These are phyloP conservation scores for Thelaira solivaga DNA, from an alignment of 2,888 invertebrate genomes.

Conservation along the genomic window DNA sequence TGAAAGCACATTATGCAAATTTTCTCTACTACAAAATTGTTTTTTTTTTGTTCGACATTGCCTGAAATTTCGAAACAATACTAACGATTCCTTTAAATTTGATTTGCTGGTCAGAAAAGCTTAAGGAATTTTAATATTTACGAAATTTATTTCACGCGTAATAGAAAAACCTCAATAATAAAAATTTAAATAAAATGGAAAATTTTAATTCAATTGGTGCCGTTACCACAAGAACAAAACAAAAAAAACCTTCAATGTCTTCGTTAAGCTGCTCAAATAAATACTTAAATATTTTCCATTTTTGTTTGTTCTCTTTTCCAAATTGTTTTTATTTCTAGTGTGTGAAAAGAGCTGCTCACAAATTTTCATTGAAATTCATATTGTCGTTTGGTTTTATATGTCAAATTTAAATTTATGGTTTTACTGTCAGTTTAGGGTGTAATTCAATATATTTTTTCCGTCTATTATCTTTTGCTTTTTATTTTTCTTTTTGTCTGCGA, in stretches of 20 bases:
- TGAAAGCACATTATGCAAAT: background rate
- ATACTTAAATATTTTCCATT: background rate
- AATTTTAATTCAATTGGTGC: slow-evolving; percentile 37
- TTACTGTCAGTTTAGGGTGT: slow-evolving; percentile 47
- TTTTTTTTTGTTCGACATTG: background rate
- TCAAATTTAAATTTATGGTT: slow-evolving; percentile 60
- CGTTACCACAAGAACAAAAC: too few relatives aligned
- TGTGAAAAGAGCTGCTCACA: background rate
- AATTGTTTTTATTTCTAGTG: background rate
- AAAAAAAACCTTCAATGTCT: background rate
- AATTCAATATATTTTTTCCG: slow-evolving; percentile 37
- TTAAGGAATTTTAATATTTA: background rate
- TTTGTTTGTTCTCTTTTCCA: background rate
- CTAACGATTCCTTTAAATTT: slow-evolving; percentile 39
- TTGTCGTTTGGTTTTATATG: slow-evolving; percentile 37
- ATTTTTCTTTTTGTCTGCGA: background rate
- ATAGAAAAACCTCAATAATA: background rate
- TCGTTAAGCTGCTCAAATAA: background rate
- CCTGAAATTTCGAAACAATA: background rate
- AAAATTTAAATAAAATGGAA: slow-evolving; percentile 7
- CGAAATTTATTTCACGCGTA: background rate
- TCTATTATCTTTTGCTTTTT: slow-evolving; percentile 4
- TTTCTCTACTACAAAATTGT: background rate
- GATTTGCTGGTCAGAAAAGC: background rate
- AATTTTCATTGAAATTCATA: slow-evolving; percentile 36